Conservation (phyloP, 1,140 invertebrate species). For the Apis mellifera region DNA sequence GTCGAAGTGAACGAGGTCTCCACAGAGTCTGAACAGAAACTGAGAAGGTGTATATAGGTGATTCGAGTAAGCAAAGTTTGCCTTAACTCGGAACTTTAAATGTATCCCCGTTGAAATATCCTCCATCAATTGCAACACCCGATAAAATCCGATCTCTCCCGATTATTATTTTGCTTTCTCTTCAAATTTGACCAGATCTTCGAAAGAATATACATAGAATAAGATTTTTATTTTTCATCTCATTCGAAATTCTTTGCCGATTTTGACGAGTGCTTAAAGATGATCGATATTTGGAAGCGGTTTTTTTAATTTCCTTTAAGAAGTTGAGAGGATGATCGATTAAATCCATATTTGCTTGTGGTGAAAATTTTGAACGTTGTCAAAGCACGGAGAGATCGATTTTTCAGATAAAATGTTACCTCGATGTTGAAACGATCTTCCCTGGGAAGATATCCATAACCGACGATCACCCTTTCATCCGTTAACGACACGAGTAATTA, state of each 20-base stretch:
- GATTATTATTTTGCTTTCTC: background rate
- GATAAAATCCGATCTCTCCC: constrained; percentile 6
- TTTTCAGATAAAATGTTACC: background rate
- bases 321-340: too few relatives aligned
- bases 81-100: constrained; percentile 51
- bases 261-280: background rate
- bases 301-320: background rate
- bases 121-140: constrained; percentile 8
- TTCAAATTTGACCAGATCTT: background rate
- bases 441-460: background rate
- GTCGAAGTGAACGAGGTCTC: constrained; percentile 46
- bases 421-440: background rate
- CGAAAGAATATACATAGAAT: too few relatives aligned
- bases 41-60: constrained; percentile 37
- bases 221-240: too few relatives aligned
- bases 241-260: background rate
- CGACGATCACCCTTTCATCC: background rate
- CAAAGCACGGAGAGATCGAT: background rate
- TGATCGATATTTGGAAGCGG: background rate
- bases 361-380: background rate
- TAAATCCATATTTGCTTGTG: too few relatives aligned
- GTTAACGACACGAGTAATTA: background rate
- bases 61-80: constrained; percentile 53
- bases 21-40: constrained; percentile 53
- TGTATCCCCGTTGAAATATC: constrained; percentile 29